Evolutionary conservation across 2,113 vertebrate genomes (phyloP), one percentile per base, ranked within the genome.

Genomic region (Brachyistius frenatus): DNA sequence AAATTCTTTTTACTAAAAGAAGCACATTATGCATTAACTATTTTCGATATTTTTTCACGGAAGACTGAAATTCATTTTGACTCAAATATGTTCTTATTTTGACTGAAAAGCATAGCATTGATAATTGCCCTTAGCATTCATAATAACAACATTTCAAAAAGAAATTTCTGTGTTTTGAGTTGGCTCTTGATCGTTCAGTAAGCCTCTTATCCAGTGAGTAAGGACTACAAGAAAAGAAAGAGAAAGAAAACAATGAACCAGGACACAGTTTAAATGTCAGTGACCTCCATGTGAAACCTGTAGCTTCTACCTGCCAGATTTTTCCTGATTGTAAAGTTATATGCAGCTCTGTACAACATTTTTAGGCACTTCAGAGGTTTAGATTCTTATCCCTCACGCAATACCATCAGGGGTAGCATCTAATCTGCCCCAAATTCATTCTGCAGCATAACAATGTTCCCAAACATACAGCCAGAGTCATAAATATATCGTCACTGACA

Each of bases 1-100:
- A 66, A 68, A 35, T 32, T 71, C 61, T 62, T 85, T 85, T 84
- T 50, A 47, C 53, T 52, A 70, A 85, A 63, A 81, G 4, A 83
- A 87, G 79, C 50, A 60, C 3, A 31, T 84, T 54, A 75, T 56
- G 56, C 41, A 55, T 72, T 50, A 71, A 30, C 11, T 52, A 64
- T 70, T 73, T 67, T 56, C 37, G 3, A 7, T 35, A 16, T 54
- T 69, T 74, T 60, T 68, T 50, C 23, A 32, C 49, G 30, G 33
- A 84, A 35, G 32, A 64, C 13, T 4, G 7, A 61, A 65, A 66
- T 78, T 49, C 35, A 63, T 58, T 10, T 30, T 50, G 57, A 74
- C 31, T 73, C 14, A 30, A 23, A 33, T 56, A 56, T 66, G 49
- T 56, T 65, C 37, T 74, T 46, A 54, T 82, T 36, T 41, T 61